phyloP scores from a whole-genome alignment of 1,140 invertebrate genomes.

The Nasonia vitripennis region DNA sequence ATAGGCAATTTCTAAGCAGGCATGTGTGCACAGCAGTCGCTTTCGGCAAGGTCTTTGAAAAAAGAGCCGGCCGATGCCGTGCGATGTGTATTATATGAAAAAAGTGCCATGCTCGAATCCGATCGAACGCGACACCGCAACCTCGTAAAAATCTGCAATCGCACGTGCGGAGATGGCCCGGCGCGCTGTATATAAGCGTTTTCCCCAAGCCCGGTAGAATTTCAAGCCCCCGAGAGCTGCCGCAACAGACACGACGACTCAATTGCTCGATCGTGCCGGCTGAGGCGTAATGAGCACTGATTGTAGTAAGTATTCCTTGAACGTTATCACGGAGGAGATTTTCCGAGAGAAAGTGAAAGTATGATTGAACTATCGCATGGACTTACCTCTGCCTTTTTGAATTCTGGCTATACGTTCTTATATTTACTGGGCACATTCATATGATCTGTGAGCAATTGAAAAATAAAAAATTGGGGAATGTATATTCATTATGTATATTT shows the following conservation, averaged over 20 bases:
- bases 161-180: not conserved
- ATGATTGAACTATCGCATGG: too few relatives aligned
- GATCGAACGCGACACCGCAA: slow-evolving; percentile 2
- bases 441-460: too few relatives aligned
- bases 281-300: not conserved
- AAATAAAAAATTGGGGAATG: too few relatives aligned
- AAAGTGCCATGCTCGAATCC: not conserved
- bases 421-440: too few relatives aligned
- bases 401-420: too few relatives aligned
- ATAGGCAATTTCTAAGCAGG: too few relatives aligned
- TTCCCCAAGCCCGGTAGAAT: slow-evolving; percentile 10
- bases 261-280: not conserved
- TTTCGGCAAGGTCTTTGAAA: not conserved
- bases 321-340: too few relatives aligned
- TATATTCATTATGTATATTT: too few relatives aligned
- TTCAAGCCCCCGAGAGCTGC: not conserved
- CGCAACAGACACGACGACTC: not conserved
- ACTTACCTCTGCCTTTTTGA: too few relatives aligned
- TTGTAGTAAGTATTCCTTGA: too few relatives aligned
- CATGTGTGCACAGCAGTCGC: not conserved
- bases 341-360: too few relatives aligned
- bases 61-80: not conserved
- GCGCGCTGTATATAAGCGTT: not conserved
- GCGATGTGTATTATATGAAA: not conserved
- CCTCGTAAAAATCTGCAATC: slow-evolving; percentile 3